A percentile compares a stretch with the other conserved stretches of the same genome.
These are phyloP conservation scores for Cisticola juncidis DNA, from an alignment of 2,113 vertebrate genomes.

Conservation along the genomic window DNA sequence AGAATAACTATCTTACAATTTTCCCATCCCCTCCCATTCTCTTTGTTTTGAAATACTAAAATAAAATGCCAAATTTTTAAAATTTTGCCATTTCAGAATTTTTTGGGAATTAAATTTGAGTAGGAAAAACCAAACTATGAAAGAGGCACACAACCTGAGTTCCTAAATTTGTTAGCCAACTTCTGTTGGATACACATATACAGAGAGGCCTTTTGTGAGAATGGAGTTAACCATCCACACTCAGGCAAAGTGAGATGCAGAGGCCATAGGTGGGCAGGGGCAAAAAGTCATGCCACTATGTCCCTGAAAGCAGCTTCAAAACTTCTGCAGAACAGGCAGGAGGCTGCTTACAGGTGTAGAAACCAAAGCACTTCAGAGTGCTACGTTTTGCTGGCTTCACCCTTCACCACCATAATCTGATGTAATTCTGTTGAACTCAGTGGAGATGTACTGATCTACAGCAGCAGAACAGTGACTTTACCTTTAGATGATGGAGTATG, in stretches of 20 bases:
- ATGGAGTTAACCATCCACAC: not conserved
- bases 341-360: accelerated
- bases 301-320: not conserved
- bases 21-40: not conserved
- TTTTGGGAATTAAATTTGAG: not conserved
- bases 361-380: not conserved
- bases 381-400: not conserved
- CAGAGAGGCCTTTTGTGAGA: not conserved
- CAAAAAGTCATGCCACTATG: not conserved
- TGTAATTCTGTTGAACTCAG: not conserved
- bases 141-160: accelerated
- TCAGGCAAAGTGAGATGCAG: not conserved
- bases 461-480: not conserved
- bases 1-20: not conserved
- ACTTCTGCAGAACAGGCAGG: not conserved
- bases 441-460: not conserved
- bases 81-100: not conserved
- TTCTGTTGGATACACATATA: not conserved
- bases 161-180: not conserved
- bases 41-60: not conserved
- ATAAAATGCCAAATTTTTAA: not conserved
- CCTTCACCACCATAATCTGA: not conserved
- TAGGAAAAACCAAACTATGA: not conserved
- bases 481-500: not conserved
- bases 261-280: not conserved